phyloP scores from a whole-genome alignment of 1,140 invertebrate genomes.

The Contarinia nasturtii region DNA sequence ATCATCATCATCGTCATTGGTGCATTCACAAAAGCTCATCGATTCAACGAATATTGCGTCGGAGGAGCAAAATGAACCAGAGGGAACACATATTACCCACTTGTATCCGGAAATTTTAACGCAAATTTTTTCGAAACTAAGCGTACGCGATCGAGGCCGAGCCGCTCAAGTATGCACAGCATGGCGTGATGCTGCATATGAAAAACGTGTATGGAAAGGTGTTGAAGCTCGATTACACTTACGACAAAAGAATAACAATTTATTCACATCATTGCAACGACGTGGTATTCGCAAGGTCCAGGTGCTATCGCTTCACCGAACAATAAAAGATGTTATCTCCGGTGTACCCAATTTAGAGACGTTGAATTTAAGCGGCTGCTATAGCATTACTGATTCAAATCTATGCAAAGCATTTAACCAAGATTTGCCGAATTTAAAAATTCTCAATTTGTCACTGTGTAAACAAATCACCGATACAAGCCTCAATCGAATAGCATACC shows the following conservation, averaged over 20 bases:
- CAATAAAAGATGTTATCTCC: constrained; percentile 68
- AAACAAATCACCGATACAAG: constrained; percentile 84
- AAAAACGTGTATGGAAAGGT: constrained; percentile 79
- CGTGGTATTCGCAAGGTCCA: constrained; percentile 77
- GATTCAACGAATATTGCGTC: constrained; percentile 1
- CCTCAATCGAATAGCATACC: constrained; percentile 62
- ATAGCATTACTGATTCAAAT: constrained; percentile 70
- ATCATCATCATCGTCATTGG: constrained; percentile 13
- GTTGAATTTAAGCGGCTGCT: constrained; percentile 81
- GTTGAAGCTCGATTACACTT: constrained; percentile 82
- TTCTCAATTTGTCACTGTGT: constrained; percentile 76
- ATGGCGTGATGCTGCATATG: constrained; percentile 83
- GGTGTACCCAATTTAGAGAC: constrained; percentile 73
- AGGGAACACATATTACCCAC: constrained; percentile 62
- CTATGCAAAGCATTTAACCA: constrained; percentile 59
- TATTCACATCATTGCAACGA: constrained; percentile 69
- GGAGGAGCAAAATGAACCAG: constrained; percentile 8
- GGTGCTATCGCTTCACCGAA: constrained; percentile 65
- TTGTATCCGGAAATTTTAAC: constrained; percentile 84
- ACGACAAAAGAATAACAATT: constrained; percentile 54
- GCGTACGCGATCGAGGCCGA: constrained; percentile 70
- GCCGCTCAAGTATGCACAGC: constrained; percentile 76
- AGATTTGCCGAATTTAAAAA: constrained; percentile 50
- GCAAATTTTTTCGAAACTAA: constrained; percentile 76
- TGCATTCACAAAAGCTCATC: constrained; percentile 7